Conservation (phyloP, 2,797 vertebrate genomes). For the Acrossocheilus fasciatus region DNA sequence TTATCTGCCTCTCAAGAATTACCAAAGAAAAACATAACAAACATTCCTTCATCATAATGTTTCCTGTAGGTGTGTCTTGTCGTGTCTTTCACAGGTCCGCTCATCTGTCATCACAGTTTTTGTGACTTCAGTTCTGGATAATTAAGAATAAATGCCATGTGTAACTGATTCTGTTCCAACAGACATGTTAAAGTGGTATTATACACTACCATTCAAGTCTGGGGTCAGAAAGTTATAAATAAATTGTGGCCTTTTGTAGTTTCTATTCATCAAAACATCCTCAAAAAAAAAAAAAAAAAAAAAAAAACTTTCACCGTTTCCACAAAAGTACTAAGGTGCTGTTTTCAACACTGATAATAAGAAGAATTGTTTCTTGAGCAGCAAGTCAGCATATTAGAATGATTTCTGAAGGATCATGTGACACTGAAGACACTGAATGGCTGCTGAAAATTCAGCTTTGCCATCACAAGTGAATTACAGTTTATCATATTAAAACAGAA, state of each 20-base stretch:
- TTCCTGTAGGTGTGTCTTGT: conserved; percentile 29
- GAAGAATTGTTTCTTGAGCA: not conserved
- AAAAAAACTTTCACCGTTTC: not conserved
- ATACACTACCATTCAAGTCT: not conserved
- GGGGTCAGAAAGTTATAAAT: not conserved
- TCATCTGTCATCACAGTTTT: conserved; percentile 39
- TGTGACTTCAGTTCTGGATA: conserved; percentile 21
- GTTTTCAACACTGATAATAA: not conserved
- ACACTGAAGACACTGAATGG: not conserved
- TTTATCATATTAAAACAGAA: not conserved
- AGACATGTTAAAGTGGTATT: conserved; percentile 28
- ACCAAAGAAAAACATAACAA: conserved; percentile 41
- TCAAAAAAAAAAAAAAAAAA: not conserved
- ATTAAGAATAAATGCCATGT: conserved; percentile 28
- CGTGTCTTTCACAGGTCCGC: conserved; percentile 4
- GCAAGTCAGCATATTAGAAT: not conserved
- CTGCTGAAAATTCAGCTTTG: not conserved
- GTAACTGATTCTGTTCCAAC: conserved; percentile 22
- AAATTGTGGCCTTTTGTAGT: not conserved
- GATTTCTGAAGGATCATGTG: not conserved
- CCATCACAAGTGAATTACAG: not conserved
- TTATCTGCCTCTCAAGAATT: not conserved
- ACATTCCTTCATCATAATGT: not conserved
- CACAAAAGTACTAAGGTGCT: not conserved
- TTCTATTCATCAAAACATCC: not conserved